Percentiles rank a stretch among this genome's conserved stretches.
These are phyloP conservation scores for Dichetophora obliterata DNA, from an alignment of 2,888 invertebrate genomes.

Conservation along the genomic window DNA sequence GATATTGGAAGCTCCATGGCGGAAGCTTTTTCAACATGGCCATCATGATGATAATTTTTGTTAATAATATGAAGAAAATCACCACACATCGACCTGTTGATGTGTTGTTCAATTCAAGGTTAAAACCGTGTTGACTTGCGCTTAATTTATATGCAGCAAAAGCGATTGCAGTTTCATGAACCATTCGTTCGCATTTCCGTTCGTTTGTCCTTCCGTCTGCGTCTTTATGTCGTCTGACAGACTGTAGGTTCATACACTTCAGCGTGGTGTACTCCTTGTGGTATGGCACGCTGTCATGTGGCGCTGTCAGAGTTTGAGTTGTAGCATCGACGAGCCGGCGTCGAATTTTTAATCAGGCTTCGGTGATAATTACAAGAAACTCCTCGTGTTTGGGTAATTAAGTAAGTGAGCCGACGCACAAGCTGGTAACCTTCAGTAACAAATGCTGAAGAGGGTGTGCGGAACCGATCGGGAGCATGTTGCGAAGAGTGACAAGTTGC, in stretches of 20 bases:
- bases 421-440: background rate
- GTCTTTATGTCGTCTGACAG: background rate
- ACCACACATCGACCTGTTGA: no score
- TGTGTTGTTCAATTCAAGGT: conserved; percentile 36
- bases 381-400: conserved; percentile 36
- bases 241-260: conserved; percentile 7
- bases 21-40: no score
- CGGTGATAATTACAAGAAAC: conserved; percentile 41
- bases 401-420: conserved; percentile 32
- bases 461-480: background rate
- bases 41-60: no score
- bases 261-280: background rate
- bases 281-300: conserved; percentile 26
- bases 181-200: background rate
- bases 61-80: no score
- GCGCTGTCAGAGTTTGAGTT: conserved; percentile 40
- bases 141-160: conserved; percentile 45
- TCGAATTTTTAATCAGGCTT: conserved; percentile 43
- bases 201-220: background rate
- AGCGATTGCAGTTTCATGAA: conserved; percentile 14
- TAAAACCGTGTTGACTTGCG: conserved; percentile 44
- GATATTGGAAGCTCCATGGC: no score
- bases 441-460: no score
- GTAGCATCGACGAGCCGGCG: conserved; percentile 35
- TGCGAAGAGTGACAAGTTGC: background rate